Percentiles rank a stretch among this genome's conserved stretches.
Evolutionary conservation across 2,797 vertebrate species (phyloP).

Genomic region (Semotilus atromaculatus): DNA sequence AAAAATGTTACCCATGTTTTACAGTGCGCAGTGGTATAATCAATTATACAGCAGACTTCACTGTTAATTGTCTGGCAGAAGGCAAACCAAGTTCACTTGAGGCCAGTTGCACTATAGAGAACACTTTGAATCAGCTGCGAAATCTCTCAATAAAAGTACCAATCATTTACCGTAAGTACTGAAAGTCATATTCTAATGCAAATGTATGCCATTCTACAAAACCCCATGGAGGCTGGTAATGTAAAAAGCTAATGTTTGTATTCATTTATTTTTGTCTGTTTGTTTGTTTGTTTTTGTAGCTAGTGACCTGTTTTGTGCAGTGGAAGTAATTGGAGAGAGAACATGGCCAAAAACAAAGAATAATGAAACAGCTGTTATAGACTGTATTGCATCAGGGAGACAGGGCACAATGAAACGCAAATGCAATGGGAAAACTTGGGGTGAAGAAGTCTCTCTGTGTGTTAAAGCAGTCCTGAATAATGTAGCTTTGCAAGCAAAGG

Average conservation of each 20-base stretch:
- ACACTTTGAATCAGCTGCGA: slow-evolving; percentile 34
- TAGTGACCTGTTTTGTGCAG: slow-evolving; percentile 45
- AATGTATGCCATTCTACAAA: neutral
- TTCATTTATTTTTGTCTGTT: neutral
- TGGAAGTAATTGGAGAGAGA: fast-evolving
- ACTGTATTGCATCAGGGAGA: slow-evolving; percentile 51
- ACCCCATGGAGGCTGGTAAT: neutral
- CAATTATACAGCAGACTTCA: slow-evolving; percentile 5
- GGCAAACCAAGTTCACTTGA: neutral
- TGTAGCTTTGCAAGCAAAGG: slow-evolving; percentile 60
- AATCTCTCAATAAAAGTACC: slow-evolving; percentile 11
- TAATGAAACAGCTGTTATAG: slow-evolving; percentile 54
- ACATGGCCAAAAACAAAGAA: slow-evolving; percentile 72
- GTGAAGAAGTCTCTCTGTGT: slow-evolving; percentile 52
- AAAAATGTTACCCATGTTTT: slow-evolving; percentile 8
- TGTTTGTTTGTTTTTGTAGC: slow-evolving; percentile 35
- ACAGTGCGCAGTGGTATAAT: fast-evolving
- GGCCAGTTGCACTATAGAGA: slow-evolving; percentile 44
- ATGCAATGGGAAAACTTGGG: slow-evolving; percentile 49
- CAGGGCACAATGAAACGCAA: slow-evolving; percentile 66
- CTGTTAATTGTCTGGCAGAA: neutral
- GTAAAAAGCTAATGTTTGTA: neutral
- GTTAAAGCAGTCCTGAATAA: slow-evolving; percentile 57
- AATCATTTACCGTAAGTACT: slow-evolving; percentile 60
- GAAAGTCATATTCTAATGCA: neutral